Percentiles rank a stretch among this genome's conserved stretches.
Evolutionary conservation across 1,140 invertebrate species (phyloP).

Genomic region (Drosophila nannoptera): DNA sequence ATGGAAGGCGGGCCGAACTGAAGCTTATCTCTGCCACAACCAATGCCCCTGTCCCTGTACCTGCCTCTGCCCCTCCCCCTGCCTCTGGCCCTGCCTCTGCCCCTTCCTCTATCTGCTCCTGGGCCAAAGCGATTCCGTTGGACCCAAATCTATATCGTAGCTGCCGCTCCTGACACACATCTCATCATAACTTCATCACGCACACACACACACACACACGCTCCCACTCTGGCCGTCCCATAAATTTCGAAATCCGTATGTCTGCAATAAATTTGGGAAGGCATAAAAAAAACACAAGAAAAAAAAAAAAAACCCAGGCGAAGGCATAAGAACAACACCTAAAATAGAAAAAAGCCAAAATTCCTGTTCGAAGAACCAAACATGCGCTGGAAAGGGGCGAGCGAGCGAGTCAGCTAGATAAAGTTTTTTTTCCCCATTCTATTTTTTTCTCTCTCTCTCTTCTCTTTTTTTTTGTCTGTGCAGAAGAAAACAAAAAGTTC

Average conservation of each 20-base stretch:
- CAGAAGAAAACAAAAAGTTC: conserved; percentile 72
- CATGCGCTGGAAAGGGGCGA: conserved; percentile 16
- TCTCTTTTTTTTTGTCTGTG: conserved; percentile 9
- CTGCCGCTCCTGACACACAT: not conserved
- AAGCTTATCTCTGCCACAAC: too few species aligned
- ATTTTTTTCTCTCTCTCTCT: too few species aligned
- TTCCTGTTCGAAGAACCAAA: conserved; percentile 58
- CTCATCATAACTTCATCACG: not conserved
- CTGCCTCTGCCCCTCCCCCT: too few species aligned
- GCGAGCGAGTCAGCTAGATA: conserved; percentile 26
- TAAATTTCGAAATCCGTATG: conserved; percentile 69
- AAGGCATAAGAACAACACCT: conserved; percentile 55
- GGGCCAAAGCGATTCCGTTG: too few species aligned
- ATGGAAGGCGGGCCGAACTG: too few species aligned
- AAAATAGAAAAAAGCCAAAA: conserved; percentile 64
- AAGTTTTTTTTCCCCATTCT: conserved; percentile 8
- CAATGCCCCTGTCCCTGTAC: too few species aligned
- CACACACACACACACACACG: not conserved
- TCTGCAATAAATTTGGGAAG: conserved; percentile 72
- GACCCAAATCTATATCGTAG: too few species aligned
- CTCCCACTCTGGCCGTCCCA: conserved; percentile 24
- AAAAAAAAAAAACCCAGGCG: conserved; percentile 26
- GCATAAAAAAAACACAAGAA: conserved; percentile 56
- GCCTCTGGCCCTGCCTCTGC: too few species aligned
- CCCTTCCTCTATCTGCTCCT: too few species aligned